Base-by-base conservation (phyloP, 2,797 vertebrate species). In the Sparidentex hasta region DNA sequence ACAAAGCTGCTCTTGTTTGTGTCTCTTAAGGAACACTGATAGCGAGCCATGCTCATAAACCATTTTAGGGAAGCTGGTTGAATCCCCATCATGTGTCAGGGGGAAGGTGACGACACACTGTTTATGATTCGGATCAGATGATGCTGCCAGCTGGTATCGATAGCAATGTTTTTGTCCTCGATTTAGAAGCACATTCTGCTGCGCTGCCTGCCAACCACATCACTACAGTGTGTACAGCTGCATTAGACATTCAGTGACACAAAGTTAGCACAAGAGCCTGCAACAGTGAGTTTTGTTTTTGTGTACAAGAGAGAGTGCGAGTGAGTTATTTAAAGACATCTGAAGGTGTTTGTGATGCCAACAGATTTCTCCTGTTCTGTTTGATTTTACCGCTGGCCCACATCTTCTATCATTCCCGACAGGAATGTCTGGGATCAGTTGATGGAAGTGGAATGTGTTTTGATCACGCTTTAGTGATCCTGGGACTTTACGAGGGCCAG, bases 381-480 rank as follows among this genome's bases (percentile, higher is more conserved):
- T 73, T 11, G 57, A 71, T 78, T 86, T 67, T 76, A 58, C 64
- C 20, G 11, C 78, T 66, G 73, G 76, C 61, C 69, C 54, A 12
- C 17, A 1, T 44, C 74, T 75, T 87, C 82, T 78, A 80, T 73
- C 29, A 70, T 82, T 84, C 78, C 75, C 13, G 7, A 71, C 79
- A 71, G 76, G 68, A 86, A 65, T 18, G 52, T 68, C 43, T 61
- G 64, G 33, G 33, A 38, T 38, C 33, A 76, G 75, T 57, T 50
- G 13, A 1, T 87, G 56, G 64, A 85, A 52, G 78, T 50, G 64
- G 81, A 89, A 85, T 86, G 85, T 78, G 76, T 90, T 84, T 81
- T 87, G 83, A 87, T 85, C 83, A 76, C 56, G 67, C 81, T 87
- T 76, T 79, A 74, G 78, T 76, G 81, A 71, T 86, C 58, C 71